Evolutionary conservation across 2,797 vertebrate genomes (phyloP), one percentile per base, ranked within the genome.

Genomic region (Sarcophilus harrisii): DNA sequence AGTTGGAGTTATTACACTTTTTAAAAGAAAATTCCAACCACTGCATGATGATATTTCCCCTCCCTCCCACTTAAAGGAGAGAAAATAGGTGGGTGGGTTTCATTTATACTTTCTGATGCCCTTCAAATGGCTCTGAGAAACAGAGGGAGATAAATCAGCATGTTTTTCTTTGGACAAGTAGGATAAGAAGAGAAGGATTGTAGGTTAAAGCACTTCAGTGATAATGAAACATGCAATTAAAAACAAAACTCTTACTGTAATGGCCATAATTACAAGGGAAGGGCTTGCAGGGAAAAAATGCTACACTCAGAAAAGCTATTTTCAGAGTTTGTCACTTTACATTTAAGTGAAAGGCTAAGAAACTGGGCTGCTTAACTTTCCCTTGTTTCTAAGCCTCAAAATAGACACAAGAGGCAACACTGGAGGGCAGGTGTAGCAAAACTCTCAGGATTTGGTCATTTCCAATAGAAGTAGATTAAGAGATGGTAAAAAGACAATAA

Each of bases 201-300:
- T 62, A 96, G 93, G 91, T 94, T 95, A 95, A 93, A 93, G 93
- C 28, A 92, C 55, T 95, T 96, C 66, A 94, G 93, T 55, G 81
- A 95, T 93, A 95, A 95, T 94, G 93, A 96, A 94, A 92, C 52
- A 62, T 94, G 62, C 93, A 97, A 96, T 94, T 96, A 96, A 95
- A 96, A 95, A 57, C 93, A 93, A 97, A 97, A 90, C 2, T 29
- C 32, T 30, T 92, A 87, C 91, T 94, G 49, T 91, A 91, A 94
- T 91, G 91, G 12, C 58, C 97, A 49, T 93, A 96, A 96, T 95
- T 94, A 96, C 55, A 95, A 81, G 94, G 92, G 16, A 91, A 92
- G 91, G 55, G 3, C 93, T 97, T 97, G 92, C 12, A 57, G 58
- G 91, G 93, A 54, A 90, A 91, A 91, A 97, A 96, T 29, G 91